A percentile compares a stretch with the other conserved stretches of the same genome.
phyloP scores from a whole-genome alignment of 2,888 invertebrate species.

The Leptura quadrifasciata region DNA sequence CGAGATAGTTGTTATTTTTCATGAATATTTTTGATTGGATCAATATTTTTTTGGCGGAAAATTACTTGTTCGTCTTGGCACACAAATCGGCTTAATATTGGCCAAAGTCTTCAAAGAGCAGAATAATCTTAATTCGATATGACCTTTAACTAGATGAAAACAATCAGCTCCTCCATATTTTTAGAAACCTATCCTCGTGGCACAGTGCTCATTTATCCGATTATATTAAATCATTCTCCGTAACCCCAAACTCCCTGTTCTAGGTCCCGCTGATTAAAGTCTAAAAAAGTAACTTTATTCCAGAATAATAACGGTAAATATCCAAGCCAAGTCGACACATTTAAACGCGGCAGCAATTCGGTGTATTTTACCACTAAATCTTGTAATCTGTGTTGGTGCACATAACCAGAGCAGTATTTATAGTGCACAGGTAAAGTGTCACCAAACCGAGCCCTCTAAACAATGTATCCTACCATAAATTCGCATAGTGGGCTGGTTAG shows the following conservation, averaged over 20 bases:
- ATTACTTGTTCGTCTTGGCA: too few species aligned
- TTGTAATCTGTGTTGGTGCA: slow-evolving; percentile 47
- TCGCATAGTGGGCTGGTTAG: slow-evolving; percentile 42
- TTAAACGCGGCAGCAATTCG: slow-evolving; percentile 43
- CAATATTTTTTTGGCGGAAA: too few species aligned
- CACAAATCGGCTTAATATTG: too few species aligned
- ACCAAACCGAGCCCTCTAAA: slow-evolving; percentile 40
- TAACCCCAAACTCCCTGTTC: not conserved
- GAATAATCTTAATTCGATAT: too few species aligned
- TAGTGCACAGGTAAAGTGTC: slow-evolving; percentile 45
- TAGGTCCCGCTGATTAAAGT: slow-evolving; percentile 11
- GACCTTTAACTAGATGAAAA: too few species aligned
- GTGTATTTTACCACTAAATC: slow-evolving; percentile 45
- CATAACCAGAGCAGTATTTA: slow-evolving; percentile 37
- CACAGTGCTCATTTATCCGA: not conserved
- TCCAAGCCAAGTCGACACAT: slow-evolving; percentile 28
- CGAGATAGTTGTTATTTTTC: too few species aligned
- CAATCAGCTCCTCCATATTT: too few species aligned
- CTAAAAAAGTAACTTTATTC: slow-evolving; percentile 45
- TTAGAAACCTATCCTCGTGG: too few species aligned
- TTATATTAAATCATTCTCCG: not conserved
- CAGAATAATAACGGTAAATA: slow-evolving; percentile 29
- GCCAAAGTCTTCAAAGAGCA: too few species aligned
- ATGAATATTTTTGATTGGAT: too few species aligned
- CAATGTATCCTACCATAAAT: slow-evolving; percentile 44